These are phyloP conservation scores for Pelodiscus sinensis DNA, from an alignment of 2,113 vertebrate species.

Conservation along the genomic window DNA sequence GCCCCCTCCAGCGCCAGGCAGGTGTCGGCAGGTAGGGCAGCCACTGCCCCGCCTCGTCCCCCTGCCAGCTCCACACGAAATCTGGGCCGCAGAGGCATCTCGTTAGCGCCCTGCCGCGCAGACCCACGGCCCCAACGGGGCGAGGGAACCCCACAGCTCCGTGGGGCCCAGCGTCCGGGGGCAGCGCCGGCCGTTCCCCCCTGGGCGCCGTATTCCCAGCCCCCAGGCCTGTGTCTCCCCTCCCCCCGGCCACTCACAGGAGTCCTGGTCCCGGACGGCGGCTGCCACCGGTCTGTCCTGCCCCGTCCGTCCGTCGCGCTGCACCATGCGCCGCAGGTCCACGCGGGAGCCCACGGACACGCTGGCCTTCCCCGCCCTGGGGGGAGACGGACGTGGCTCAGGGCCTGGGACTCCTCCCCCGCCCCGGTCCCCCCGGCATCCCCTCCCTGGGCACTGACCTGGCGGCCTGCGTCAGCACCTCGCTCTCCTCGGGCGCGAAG, in stretches of 20 bases:
- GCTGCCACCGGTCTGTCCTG: slow-evolving; percentile 17
- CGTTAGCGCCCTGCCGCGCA: not conserved
- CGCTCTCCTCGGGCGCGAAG: not conserved
- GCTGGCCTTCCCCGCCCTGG: slow-evolving; percentile 14
- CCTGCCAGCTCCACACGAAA: slow-evolving; percentile 82
- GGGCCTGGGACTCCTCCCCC: too few relatives aligned
- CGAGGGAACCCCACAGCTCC: too few relatives aligned
- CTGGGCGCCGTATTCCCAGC: too few relatives aligned
- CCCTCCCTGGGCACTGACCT: not conserved
- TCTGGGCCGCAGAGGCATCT: slow-evolving; percentile 30
- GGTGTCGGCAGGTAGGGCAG: slow-evolving; percentile 62
- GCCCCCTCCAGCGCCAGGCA: slow-evolving; percentile 73
- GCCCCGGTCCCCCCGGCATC: too few relatives aligned
- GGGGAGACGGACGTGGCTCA: not conserved
- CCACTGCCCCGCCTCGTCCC: slow-evolving; percentile 76
- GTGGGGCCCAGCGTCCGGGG: too few relatives aligned
- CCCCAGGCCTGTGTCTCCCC: too few relatives aligned
- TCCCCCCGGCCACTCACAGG: slow-evolving; percentile 24
- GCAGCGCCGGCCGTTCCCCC: too few relatives aligned
- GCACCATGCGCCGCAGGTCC: slow-evolving; percentile 45
- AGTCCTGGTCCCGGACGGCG: slow-evolving; percentile 25
- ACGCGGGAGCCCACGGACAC: not conserved
- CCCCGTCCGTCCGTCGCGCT: slow-evolving; percentile 5
- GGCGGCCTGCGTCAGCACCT: slow-evolving; percentile 19
- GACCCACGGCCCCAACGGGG: too few relatives aligned